Conservation (phyloP, 2,888 invertebrate genomes). For the Tigriopus californicus region DNA sequence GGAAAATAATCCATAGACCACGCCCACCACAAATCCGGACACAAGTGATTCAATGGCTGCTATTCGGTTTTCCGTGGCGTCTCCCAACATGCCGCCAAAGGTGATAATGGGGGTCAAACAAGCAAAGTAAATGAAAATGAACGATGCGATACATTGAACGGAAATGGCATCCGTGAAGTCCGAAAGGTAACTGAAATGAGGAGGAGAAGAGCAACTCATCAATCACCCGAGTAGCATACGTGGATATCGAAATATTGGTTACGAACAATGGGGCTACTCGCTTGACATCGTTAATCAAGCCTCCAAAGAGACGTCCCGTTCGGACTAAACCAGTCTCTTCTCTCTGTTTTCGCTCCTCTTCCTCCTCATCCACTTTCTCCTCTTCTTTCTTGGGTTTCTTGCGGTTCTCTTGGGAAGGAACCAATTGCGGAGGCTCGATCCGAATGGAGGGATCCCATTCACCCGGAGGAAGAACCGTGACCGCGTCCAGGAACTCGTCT, state of each 20-base stretch:
- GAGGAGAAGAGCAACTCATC: neutral
- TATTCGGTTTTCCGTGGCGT: conserved; percentile 66
- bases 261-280: conserved; percentile 31
- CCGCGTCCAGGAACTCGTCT: conserved; percentile 25
- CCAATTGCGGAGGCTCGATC: conserved; percentile 30
- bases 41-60: conserved; percentile 55
- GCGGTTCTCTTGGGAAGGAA: conserved; percentile 20
- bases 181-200: neutral
- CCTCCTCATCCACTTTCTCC: conserved; percentile 20
- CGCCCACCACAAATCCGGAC: conserved; percentile 34
- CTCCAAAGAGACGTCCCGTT: conserved; percentile 34
- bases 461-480: conserved; percentile 25
- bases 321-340: conserved; percentile 28
- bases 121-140: conserved; percentile 92
- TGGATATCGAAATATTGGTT: neutral
- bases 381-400: conserved; percentile 20
- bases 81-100: conserved; percentile 78
- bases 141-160: conserved; percentile 81
- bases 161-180: conserved; percentile 52
- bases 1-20: conserved; percentile 81
- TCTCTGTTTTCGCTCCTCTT: conserved; percentile 21
- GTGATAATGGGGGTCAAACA: conserved; percentile 95
- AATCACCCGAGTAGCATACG: no score
- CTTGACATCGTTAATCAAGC: conserved; percentile 34
- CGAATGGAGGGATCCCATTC: conserved; percentile 31